A percentile compares a stretch with the other conserved stretches of the same genome.
These are phyloP conservation scores for Anoplius nigerrimus DNA, from an alignment of 2,888 invertebrate genomes.

Conservation along the genomic window DNA sequence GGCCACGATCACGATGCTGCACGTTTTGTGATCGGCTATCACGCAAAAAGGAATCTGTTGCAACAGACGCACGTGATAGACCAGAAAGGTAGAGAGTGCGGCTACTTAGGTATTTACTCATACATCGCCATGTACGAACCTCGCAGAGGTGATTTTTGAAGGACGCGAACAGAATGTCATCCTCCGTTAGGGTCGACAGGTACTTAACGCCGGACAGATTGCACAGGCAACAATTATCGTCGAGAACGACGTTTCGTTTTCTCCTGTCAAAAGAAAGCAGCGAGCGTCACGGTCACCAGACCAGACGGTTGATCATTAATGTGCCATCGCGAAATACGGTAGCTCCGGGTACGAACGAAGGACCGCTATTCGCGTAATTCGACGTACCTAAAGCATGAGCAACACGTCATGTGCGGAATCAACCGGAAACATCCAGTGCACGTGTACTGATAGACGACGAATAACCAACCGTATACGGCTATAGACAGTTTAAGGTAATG, in stretches of 20 bases:
- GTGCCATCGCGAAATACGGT: background rate
- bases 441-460: constrained; percentile 86
- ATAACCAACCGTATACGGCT: constrained; percentile 93
- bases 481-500: constrained; percentile 89
- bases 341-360: background rate
- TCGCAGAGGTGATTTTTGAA: constrained; percentile 91
- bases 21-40: constrained; percentile 87
- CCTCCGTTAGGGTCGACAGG: constrained; percentile 83
- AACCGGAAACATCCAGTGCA: constrained; percentile 86
- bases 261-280: constrained; percentile 63
- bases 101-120: background rate
- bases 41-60: constrained; percentile 90
- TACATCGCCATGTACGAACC: constrained; percentile 73
- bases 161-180: constrained; percentile 90
- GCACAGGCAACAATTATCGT: constrained; percentile 94
- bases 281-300: too few relatives aligned
- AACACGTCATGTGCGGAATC: constrained; percentile 82
- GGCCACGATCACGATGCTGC: constrained; percentile 88
- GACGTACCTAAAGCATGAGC: constrained; percentile 81
- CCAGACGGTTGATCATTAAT: background rate
- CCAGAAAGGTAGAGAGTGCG: background rate
- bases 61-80: constrained; percentile 40
- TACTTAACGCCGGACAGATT: constrained; percentile 90
- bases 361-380: too few relatives aligned
- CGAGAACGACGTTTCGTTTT: constrained; percentile 81